Conservation (phyloP, 1,140 invertebrate species). For the Reticulitermes speratus region DNA sequence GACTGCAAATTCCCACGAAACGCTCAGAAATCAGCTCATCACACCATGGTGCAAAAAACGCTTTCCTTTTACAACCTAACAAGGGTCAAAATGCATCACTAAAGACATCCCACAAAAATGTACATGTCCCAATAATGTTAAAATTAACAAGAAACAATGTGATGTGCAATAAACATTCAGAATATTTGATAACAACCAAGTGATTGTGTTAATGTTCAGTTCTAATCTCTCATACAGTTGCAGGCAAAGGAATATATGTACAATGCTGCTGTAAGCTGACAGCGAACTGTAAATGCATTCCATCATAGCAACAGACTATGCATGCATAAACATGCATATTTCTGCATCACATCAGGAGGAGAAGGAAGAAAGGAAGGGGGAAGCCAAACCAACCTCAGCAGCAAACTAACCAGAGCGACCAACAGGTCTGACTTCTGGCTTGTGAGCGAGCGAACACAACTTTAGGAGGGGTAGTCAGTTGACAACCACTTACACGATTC, state of each 20-base stretch:
- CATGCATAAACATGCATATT: background rate
- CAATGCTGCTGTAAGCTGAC: slow-evolving; percentile 12
- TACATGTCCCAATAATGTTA: too few relatives aligned
- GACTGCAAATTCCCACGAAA: too few relatives aligned
- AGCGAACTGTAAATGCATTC: background rate
- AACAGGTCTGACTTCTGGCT: background rate
- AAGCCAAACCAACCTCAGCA: slow-evolving; percentile 13
- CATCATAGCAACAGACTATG: background rate
- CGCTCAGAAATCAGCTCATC: too few relatives aligned
- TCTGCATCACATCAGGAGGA: background rate
- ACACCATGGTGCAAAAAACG: too few relatives aligned
- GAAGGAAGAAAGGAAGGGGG: background rate
- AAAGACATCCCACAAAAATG: too few relatives aligned
- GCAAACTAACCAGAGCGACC: slow-evolving; percentile 12
- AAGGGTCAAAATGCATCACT: too few relatives aligned
- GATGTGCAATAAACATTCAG: too few relatives aligned
- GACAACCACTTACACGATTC: slow-evolving; percentile 51
- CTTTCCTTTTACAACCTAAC: too few relatives aligned
- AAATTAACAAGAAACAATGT: too few relatives aligned
- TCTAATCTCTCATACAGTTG: slow-evolving; percentile 8
- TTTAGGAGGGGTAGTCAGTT: slow-evolving; percentile 3
- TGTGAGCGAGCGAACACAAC: slow-evolving; percentile 12
- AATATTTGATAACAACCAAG: background rate
- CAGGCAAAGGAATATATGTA: slow-evolving; percentile 26
- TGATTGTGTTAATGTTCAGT: background rate